Evolutionary conservation across 2,888 invertebrate genomes (phyloP).

Genomic region (Neoaliturus tenellus): DNA sequence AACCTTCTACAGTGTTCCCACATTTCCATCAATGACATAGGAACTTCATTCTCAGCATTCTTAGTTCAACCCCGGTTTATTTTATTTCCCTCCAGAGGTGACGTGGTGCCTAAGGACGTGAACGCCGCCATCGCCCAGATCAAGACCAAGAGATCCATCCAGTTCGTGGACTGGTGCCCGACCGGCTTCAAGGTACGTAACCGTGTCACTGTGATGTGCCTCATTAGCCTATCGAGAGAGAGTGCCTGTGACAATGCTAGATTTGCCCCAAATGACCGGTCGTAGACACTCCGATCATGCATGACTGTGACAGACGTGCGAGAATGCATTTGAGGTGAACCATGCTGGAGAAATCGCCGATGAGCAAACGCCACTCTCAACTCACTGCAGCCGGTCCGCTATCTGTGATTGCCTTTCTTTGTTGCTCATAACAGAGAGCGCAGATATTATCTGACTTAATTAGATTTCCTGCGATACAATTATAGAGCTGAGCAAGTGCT

Average conservation of each 20-base stretch:
- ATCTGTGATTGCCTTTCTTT: background rate
- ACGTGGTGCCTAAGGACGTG: conserved; percentile 80
- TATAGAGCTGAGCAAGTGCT: background rate
- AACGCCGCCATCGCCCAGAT: conserved; percentile 77
- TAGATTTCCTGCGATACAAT: background rate
- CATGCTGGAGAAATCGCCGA: background rate
- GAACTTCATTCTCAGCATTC: too few relatives aligned
- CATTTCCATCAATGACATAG: too few relatives aligned
- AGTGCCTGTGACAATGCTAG: conserved; percentile 26
- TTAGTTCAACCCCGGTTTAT: too few relatives aligned
- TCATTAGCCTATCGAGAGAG: background rate
- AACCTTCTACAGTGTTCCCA: too few relatives aligned
- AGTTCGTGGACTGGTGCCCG: conserved; percentile 74
- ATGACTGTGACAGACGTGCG: background rate
- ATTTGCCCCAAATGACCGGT: background rate
- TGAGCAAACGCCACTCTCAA: background rate
- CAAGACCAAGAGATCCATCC: conserved; percentile 77
- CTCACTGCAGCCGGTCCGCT: background rate
- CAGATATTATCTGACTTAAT: conserved; percentile 2
- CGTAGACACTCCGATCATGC: background rate
- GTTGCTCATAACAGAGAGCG: background rate
- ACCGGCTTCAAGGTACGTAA: conserved; percentile 73
- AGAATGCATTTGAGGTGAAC: background rate
- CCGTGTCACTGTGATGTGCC: background rate
- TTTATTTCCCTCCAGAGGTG: conserved; percentile 75